phyloP scores from a whole-genome alignment of 2,797 vertebrate species.

The Cossypha dichroa region DNA sequence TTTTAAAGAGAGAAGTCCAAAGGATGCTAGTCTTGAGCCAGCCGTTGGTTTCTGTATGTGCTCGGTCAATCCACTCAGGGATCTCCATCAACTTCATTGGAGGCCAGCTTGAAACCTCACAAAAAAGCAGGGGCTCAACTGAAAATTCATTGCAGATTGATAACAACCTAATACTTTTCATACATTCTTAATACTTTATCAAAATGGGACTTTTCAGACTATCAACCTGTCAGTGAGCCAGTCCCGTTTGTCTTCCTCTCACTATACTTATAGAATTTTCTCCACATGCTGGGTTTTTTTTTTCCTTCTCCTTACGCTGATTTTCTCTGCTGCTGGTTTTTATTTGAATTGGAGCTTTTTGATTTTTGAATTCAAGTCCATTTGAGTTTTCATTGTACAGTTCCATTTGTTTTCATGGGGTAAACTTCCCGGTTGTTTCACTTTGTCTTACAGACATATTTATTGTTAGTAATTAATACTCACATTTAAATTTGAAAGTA shows the following conservation, averaged over 20 bases:
- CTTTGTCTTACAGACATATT: neutral
- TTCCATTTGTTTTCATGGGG: neutral
- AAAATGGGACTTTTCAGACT: neutral
- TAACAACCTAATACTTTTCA: neutral
- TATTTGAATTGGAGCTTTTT: neutral
- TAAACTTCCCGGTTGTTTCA: neutral
- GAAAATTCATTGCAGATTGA: neutral
- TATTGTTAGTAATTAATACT: neutral
- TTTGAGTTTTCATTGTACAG: neutral
- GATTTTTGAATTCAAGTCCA: neutral
- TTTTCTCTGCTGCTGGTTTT: neutral
- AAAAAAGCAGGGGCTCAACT: neutral
- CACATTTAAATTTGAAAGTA: neutral
- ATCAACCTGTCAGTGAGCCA: neutral
- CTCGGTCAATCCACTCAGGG: neutral
- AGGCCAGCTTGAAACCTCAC: neutral
- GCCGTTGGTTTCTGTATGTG: accelerated
- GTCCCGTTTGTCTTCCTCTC: neutral
- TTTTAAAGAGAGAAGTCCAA: neutral
- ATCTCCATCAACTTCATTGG: neutral
- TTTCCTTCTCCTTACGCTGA: neutral
- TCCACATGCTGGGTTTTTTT: accelerated
- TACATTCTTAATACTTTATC: neutral
- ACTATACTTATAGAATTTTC: neutral
- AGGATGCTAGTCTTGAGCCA: neutral